Evolutionary conservation across 2,888 invertebrate species (phyloP).

Genomic region (Eupithecia tripunctaria): DNA sequence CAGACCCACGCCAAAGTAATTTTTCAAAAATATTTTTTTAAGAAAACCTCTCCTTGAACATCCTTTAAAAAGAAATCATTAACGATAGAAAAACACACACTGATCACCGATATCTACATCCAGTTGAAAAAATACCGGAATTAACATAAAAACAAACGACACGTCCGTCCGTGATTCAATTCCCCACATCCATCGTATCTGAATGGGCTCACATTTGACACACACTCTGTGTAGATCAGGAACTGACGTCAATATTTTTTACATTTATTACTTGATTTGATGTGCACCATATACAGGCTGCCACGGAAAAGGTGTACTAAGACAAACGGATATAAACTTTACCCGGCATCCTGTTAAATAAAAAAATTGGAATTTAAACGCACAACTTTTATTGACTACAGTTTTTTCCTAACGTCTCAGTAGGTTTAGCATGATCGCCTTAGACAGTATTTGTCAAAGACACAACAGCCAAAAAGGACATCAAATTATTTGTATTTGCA

Average conservation of each 20-base stretch:
- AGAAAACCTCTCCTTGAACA: no score
- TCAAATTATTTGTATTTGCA: background rate
- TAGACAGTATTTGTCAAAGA: background rate
- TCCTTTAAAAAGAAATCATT: background rate
- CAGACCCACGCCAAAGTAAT: no score
- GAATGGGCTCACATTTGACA: constrained; percentile 29
- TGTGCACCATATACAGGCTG: no score
- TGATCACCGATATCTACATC: background rate
- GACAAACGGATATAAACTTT: no score
- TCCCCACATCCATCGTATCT: constrained; percentile 20
- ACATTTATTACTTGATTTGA: no score
- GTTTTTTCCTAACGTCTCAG: no score
- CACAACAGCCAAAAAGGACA: background rate
- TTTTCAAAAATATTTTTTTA: no score
- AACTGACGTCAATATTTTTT: background rate
- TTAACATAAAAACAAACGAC: constrained; percentile 16
- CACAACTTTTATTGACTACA: no score
- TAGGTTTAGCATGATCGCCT: background rate
- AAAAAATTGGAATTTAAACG: no score
- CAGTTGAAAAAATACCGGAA: background rate
- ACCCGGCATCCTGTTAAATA: no score
- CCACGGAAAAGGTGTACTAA: no score
- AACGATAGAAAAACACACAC: background rate
- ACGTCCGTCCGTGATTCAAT: constrained; percentile 21
- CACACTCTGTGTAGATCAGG: constrained; percentile 13